Evolutionary conservation across 2,888 invertebrate species (phyloP), one percentile per base, ranked within the genome.

Genomic region (Campoletis raptor): DNA sequence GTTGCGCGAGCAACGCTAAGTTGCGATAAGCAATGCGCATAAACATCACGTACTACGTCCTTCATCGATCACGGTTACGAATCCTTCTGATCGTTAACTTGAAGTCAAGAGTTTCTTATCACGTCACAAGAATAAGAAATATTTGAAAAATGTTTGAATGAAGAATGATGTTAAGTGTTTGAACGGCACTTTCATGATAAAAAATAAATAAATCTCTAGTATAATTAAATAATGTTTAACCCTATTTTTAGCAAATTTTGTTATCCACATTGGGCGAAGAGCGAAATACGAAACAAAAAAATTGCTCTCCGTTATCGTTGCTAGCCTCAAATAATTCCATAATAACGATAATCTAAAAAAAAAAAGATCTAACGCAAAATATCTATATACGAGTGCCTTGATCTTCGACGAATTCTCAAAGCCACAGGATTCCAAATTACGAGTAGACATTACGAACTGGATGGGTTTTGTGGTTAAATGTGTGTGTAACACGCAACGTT

Each of bases 391-490:
- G 54, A 21, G 73, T 37, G 37, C 21, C 1, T 61, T 7, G 7
- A 61, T 74, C 57, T 36, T 6, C 5, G 24, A 61, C n/a, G 64
- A 21, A 64, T 10, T 64, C 21, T 12, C 7, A 67, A 48, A 66
- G 21, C 67, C 78, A 52, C 78, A 10, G 52, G 37, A 74, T 74
- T 40, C 57, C 3, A 69, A 78, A 78, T 78, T 54, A 40, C 78
- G 69, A 69, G 78, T 54, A 54, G 12, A 15, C 70, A 54, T 73
- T 54, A 72, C n/a, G n/a, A 72, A 12, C 30, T 61, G n/a, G 36
- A 72, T 42, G 57, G 45, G 57, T 18, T 40, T 37, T 37, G 69
- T 57, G 61, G 30, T 18, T n/a, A 45, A 81, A 84, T 48, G 73
- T 42, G 21, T 77, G 42, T 57, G 24, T 37, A 57, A 73, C 77